Base-by-base conservation (phyloP, 2,888 invertebrate genomes). In the Netelia virgata region DNA sequence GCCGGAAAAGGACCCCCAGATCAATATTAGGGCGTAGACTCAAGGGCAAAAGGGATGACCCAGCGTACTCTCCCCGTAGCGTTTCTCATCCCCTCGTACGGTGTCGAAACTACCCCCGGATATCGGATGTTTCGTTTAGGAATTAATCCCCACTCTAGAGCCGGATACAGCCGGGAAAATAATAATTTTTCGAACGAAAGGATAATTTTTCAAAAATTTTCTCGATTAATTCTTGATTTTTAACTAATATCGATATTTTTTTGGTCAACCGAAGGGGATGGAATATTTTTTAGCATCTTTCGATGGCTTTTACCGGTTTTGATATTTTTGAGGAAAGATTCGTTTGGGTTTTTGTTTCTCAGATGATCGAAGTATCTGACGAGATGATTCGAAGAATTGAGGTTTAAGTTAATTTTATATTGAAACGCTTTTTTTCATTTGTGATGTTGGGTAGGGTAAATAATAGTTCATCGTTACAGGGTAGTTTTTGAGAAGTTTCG, bases 21-120 rank as follows among this genome's bases (percentile, higher is more conserved):
- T 92, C 92, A 91, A 92, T 92, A 92, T 92, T 92, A 90, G 92
- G 91, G 91, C 90, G 91, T 90, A 90, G 91, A 91, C 91, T 90
- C 90, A 90, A 91, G 91, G 92, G 90, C 90, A 91, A 90, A 91
- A 90, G 89, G 91, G 89, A 89, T 89, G 89, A 82, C 82, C 76
- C 85, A 87, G 78, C 86, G 82, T 83, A 84, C 84, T 82, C 79
- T 83, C 80, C 83, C 79, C 47, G 28, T 36, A 20, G 14, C 9
- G 18, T 18, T 63, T 53, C 23, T 77, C 73, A 78, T 63, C 64
- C 55, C 23, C 43, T 36, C 63, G 57, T 64, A 28, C 43, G 28
- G 28, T 14, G 64, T 63, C 16, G 8, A n/a, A 50, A 20, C 53
- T 16, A 20, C 0, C 11, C 64, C 72, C 61, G 74, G 66, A 73